A percentile compares a stretch with the other conserved stretches of the same genome.
Conservation (phyloP, 2,113 vertebrate species). For the Nothocercus nigrocapillus region DNA sequence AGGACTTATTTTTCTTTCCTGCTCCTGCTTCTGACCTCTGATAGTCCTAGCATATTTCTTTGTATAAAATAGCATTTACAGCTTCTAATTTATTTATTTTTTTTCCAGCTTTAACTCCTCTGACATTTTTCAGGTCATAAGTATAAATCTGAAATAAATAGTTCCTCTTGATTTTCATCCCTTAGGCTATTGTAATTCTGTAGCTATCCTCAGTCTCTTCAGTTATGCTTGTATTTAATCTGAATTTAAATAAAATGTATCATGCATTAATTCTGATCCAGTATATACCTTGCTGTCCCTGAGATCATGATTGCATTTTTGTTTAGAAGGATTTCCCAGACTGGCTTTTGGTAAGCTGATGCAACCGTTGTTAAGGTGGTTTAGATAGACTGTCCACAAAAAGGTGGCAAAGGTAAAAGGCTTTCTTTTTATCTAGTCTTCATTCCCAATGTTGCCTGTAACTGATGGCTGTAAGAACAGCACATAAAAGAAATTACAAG, state of each 20-base stretch:
- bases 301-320: neutral
- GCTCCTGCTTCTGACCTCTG: neutral
- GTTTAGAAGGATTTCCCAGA: neutral
- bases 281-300: neutral
- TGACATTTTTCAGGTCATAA: neutral
- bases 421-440: neutral
- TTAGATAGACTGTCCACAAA: neutral
- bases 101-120: neutral
- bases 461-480: neutral
- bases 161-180: neutral
- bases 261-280: neutral
- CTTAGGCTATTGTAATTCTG: neutral
- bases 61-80: neutral
- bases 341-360: neutral
- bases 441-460: neutral
- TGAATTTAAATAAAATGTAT: neutral
- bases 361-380: neutral
- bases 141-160: constrained; percentile 2
- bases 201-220: neutral
- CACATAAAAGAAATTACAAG: neutral
- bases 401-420: neutral
- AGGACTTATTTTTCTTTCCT: constrained; percentile 26
- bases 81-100: neutral
- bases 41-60: constrained; percentile 7
- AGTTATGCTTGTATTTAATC: neutral